Conservation (phyloP, 2,113 vertebrate species). For the Ptychochromis oligacanthus region DNA sequence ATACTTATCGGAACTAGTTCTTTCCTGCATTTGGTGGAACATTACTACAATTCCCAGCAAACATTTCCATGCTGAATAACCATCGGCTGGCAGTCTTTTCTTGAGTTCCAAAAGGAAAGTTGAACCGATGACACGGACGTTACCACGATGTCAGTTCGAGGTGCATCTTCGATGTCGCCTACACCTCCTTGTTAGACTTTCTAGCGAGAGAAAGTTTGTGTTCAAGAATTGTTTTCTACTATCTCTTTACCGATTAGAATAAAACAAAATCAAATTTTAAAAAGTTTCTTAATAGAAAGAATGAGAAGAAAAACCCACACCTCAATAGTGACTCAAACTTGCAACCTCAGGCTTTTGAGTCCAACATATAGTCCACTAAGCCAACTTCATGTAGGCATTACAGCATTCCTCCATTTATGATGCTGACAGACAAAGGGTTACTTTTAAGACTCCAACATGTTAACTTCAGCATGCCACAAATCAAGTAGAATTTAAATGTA, state of each 20-base stretch:
- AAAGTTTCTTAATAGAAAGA: not conserved
- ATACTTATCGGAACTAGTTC: not conserved
- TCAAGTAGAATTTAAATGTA: not conserved
- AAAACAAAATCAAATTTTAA: not conserved
- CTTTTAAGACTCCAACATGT: not conserved
- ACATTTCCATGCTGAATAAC: not conserved
- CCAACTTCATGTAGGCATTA: not conserved
- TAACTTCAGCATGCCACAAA: not conserved
- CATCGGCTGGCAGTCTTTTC: not conserved
- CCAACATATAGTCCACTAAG: too few species aligned
- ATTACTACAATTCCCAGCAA: not conserved
- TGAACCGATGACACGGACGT: too few species aligned
- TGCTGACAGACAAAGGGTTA: not conserved
- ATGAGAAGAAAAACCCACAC: rapidly evolving
- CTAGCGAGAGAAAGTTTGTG: too few species aligned
- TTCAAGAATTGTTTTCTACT: too few species aligned
- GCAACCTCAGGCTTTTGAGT: not conserved
- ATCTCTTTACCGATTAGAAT: too few species aligned
- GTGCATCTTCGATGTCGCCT: too few species aligned
- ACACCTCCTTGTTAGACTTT: too few species aligned
- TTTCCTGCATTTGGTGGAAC: not conserved
- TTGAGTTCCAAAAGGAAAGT: too few species aligned
- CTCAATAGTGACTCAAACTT: not conserved
- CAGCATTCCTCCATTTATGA: not conserved
- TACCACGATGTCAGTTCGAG: too few species aligned